A percentile compares a stretch with the other conserved stretches of the same genome.
These are phyloP conservation scores for Euwallacea fornicatus DNA, from an alignment of 1,140 invertebrate species.

Conservation along the genomic window DNA sequence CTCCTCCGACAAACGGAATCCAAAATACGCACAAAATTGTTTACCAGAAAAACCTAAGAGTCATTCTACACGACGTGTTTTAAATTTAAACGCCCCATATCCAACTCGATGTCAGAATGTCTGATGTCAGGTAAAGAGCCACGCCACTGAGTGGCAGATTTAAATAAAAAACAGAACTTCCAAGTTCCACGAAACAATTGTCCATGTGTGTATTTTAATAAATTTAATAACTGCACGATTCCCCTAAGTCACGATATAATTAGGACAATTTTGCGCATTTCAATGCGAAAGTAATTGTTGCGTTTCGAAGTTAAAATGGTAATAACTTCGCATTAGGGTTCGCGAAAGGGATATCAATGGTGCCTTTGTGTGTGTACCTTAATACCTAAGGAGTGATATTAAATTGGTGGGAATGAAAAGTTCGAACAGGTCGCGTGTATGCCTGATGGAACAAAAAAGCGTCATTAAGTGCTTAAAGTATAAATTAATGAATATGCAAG, in stretches of 20 bases:
- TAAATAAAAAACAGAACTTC: background rate
- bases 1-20: constrained; percentile 20
- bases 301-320: constrained; percentile 24
- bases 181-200: constrained; percentile 42
- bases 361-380: constrained; percentile 10
- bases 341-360: background rate
- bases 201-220: constrained; percentile 42
- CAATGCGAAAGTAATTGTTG: constrained; percentile 29
- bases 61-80: constrained; percentile 24
- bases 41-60: constrained; percentile 28
- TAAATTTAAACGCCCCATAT: constrained; percentile 31
- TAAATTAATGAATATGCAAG: too few relatives aligned
- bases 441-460: background rate
- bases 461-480: too few relatives aligned
- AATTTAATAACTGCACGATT: constrained; percentile 48
- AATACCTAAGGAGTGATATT: constrained; percentile 9
- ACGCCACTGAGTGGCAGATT: constrained; percentile 18
- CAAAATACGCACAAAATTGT: constrained; percentile 32
- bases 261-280: constrained; percentile 43
- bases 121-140: background rate
- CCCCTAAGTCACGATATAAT: constrained; percentile 47
- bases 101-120: background rate
- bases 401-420: constrained; percentile 8
- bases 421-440: background rate
- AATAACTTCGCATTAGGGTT: constrained; percentile 12